phyloP scores from a whole-genome alignment of 2,797 vertebrate species.

The Xyrichtys novacula region DNA sequence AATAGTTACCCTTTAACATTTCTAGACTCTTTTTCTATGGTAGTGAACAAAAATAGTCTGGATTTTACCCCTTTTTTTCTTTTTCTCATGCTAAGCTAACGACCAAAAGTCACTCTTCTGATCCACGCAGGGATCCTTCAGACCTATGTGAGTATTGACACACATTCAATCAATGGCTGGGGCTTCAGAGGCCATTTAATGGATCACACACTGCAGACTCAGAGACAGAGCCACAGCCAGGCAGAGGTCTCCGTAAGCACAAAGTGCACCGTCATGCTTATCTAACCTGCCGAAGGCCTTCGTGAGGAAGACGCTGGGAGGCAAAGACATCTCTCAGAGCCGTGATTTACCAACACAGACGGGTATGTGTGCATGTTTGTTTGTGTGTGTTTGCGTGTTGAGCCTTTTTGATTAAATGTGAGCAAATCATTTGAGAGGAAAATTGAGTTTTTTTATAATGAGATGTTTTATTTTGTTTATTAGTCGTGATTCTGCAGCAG shows the following conservation, averaged over 20 bases:
- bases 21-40: background rate
- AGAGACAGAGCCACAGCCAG: conserved; percentile 37
- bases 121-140: conserved; percentile 55
- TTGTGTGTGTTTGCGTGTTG: conserved; percentile 10
- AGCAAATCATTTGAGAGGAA: conserved; percentile 70
- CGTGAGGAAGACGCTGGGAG: conserved; percentile 48
- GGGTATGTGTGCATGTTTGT: conserved; percentile 19
- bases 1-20: conserved; percentile 20
- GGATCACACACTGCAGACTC: conserved; percentile 60
- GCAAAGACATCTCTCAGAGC: conserved; percentile 33
- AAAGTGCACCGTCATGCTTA: conserved; percentile 77
- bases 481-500: conserved; percentile 46
- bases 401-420: conserved; percentile 71
- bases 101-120: conserved; percentile 47
- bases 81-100: conserved; percentile 10
- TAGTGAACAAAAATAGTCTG: conserved; percentile 15
- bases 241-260: conserved; percentile 50
- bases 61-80: background rate
- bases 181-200: conserved; percentile 69
- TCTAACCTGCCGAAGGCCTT: conserved; percentile 51
- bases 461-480: conserved; percentile 61
- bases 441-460: conserved; percentile 64
- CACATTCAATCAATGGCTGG: conserved; percentile 69
- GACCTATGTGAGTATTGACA: conserved; percentile 55
- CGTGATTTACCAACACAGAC: conserved; percentile 53